Base-by-base conservation (phyloP, 2,797 vertebrate genomes). In the Crenuchus spilurus region DNA sequence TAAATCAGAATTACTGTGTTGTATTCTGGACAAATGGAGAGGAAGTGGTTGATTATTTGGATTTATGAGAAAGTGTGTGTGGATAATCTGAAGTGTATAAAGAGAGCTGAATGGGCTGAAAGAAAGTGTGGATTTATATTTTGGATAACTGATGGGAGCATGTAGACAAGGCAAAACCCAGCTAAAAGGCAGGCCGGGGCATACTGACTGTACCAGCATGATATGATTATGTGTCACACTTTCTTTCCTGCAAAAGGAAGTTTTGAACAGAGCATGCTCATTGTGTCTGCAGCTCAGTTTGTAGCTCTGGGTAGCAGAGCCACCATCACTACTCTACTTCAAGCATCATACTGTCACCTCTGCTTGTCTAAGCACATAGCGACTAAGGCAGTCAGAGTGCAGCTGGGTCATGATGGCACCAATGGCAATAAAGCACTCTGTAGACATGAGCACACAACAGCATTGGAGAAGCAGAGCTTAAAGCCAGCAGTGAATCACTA, bases 371-470 rank as follows among this genome's bases (percentile, higher is more conserved):
- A 28, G 24, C 49, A 26, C 46, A 8, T 7, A 3, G 22, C 8
- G 26, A 54, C 10, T 54, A 16, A 30, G 6, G 14, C 51, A 55
- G 24, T 8, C 9, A 8, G 11, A 42, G 41, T 42, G 11, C 9
- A 55, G 22, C 22, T 13, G 37, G 37, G 10, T 42, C 11, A 42
- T 2, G 57, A 24, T 14, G 11, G 22, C 2, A 20, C 58, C 35
- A 24, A 62, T 16, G 58, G 14, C 42, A 63, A 73, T 55, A 57
- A 73, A 78, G 61, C 55, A 54, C 60, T 39, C 20, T 72, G 61
- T 71, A 68, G 67, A 62, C 28, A 39, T 35, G 61, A 66, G 54
- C 37, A 48, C 72, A 54, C 31, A 66, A 33, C 48, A 46, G 62
- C 18, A 60, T 49, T 57, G 41, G 67, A 48, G 70, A 68, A 63